phyloP scores from a whole-genome alignment of 2,888 invertebrate species.

The Nephrocerus scutellatus region DNA sequence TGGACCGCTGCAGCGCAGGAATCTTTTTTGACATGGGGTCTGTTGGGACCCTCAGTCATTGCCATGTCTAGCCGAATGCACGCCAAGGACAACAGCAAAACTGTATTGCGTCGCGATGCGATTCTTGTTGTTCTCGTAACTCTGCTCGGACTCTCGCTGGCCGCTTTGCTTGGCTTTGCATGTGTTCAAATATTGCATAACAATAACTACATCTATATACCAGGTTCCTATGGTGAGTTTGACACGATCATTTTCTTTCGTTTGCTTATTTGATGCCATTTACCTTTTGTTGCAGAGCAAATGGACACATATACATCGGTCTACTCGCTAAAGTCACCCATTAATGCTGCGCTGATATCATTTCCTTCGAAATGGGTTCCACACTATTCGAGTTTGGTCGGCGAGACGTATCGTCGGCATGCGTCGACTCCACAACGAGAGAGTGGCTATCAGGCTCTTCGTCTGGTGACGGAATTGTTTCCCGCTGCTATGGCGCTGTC shows the following conservation, averaged over 20 bases:
- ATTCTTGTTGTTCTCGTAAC: conserved; percentile 65
- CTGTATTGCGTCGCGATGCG: conserved; percentile 53
- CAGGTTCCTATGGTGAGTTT: conserved; percentile 77
- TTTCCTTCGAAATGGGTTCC: conserved; percentile 45
- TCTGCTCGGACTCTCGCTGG: conserved; percentile 64
- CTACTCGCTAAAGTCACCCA: conserved; percentile 54
- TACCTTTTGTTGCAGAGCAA: conserved; percentile 54
- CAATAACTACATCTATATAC: conserved; percentile 66
- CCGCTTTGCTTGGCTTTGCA: conserved; percentile 74
- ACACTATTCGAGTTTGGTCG: conserved; percentile 43
- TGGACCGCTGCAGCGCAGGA: conserved; percentile 88
- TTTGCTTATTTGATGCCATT: conserved; percentile 3
- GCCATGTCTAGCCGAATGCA: conserved; percentile 40
- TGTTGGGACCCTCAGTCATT: conserved; percentile 52
- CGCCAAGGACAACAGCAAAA: conserved; percentile 30
- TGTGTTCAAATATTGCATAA: conserved; percentile 72
- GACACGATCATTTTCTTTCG: neutral
- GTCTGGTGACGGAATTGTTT: conserved; percentile 82
- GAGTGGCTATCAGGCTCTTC: conserved; percentile 76
- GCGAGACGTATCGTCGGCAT: conserved; percentile 40
- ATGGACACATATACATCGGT: conserved; percentile 66
- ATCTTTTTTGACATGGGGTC: conserved; percentile 71
- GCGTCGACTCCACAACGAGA: conserved; percentile 45
- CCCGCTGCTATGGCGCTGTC: conserved; percentile 76
- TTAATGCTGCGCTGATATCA: conserved; percentile 54